Evolutionary conservation across 2,888 invertebrate species (phyloP), one percentile per base, ranked within the genome.

Genomic region (Scaptomyza polygonia): DNA sequence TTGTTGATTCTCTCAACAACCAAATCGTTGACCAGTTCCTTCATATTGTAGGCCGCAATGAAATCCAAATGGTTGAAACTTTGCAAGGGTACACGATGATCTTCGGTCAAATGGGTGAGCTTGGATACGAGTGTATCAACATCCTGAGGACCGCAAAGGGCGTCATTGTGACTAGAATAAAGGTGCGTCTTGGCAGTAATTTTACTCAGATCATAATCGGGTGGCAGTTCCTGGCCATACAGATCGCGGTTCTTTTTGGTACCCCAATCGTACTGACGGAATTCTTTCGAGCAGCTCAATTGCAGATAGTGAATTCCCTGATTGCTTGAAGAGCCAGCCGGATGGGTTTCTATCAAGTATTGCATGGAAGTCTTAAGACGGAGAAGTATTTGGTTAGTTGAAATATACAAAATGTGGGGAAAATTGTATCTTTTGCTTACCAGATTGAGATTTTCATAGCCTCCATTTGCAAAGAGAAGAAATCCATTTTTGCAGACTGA

Each of bases 11-110:
- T 62, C 0, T 72, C 56, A 18, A 90, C 32, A 29, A 91, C 34
- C 25, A 67, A 72, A 58, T 89, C 76, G 54, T 90, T 90, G 27
- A 90, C 66, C 47, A 79, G 34, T 42, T 89, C 83, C 54, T 76
- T 86, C 72, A 91, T 77, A 27, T 89, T 86, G 0, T 69, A 52
- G 14, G 89, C 91, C 44, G 79, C 80, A 55, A 91, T 77, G 32
- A 86, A 90, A 73, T 90, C 91, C 77, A 90, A 66, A 45, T 90
- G 90, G 67, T 89, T 91, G 75, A 90, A 90, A 3, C 76, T 82
- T 39, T 69, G 63, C 30, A 82, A 57, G 3, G 89, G 85, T 45
- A 90, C 68, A 5, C 88, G 88, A 68, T 90, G 82, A 61, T 91
- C 86, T 29, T 88, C 85, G n/a, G 49, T 53, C 8, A 90, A 53